Conservation (phyloP, 2,888 invertebrate species). For the Hypomecis punctinalis region DNA sequence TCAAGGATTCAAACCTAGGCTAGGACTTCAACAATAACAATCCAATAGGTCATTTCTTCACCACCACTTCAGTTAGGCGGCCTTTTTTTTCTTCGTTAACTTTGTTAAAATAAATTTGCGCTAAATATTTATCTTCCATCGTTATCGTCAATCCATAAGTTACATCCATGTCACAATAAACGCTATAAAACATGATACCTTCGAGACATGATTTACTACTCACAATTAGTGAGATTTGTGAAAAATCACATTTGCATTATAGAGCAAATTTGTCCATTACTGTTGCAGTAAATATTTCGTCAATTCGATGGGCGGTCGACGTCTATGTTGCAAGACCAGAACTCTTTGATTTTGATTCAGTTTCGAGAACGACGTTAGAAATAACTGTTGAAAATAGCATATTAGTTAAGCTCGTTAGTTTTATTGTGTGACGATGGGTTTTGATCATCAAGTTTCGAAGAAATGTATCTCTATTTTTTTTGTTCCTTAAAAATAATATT, state of each 20-base stretch:
- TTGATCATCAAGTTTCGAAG: slow-evolving; percentile 4
- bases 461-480: neutral
- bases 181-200: slow-evolving; percentile 45
- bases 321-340: slow-evolving; percentile 29
- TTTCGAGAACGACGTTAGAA: slow-evolving; percentile 17
- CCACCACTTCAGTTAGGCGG: no score
- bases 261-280: slow-evolving; percentile 62
- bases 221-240: slow-evolving; percentile 73
- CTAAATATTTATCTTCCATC: slow-evolving; percentile 19
- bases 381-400: slow-evolving; percentile 8
- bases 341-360: slow-evolving; percentile 24
- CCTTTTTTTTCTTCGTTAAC: neutral
- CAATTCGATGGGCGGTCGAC: slow-evolving; percentile 40
- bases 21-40: no score
- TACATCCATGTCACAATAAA: slow-evolving; percentile 48
- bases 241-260: slow-evolving; percentile 68
- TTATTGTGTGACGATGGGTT: slow-evolving; percentile 17
- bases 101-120: neutral
- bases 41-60: no score
- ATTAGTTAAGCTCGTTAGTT: slow-evolving; percentile 15
- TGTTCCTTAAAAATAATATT: neutral
- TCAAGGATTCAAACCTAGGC: no score
- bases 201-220: slow-evolving; percentile 54
- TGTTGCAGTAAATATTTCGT: slow-evolving; percentile 66
- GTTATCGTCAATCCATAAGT: slow-evolving; percentile 37